phyloP scores from a whole-genome alignment of 2,797 vertebrate genomes.

The Sparus aurata region DNA sequence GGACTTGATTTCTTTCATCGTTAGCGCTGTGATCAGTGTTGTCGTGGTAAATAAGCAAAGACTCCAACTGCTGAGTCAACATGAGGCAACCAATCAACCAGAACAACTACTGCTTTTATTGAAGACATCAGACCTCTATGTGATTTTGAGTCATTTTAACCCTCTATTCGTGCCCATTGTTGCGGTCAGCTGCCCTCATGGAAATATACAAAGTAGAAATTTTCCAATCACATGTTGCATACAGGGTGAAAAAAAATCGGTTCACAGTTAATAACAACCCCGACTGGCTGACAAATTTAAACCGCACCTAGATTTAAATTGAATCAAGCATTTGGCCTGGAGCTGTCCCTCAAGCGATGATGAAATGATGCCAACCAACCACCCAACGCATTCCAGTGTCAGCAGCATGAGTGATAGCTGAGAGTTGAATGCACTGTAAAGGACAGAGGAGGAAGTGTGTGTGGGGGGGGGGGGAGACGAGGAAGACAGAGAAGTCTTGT shows the following conservation, averaged over 20 bases:
- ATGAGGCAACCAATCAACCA: slow-evolving; percentile 18
- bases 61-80: slow-evolving; percentile 27
- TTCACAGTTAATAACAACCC: slow-evolving; percentile 2
- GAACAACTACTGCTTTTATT: slow-evolving; percentile 17
- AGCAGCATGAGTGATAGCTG: slow-evolving; percentile 47
- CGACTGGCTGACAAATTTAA: slow-evolving; percentile 32
- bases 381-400: slow-evolving; percentile 56
- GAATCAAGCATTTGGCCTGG: slow-evolving; percentile 27
- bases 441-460: slow-evolving; percentile 5
- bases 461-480: not conserved
- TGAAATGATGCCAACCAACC: slow-evolving; percentile 44
- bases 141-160: slow-evolving; percentile 7
- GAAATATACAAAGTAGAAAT: slow-evolving; percentile 25
- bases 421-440: slow-evolving; percentile 25
- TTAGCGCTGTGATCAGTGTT: slow-evolving; percentile 44
- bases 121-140: not conserved
- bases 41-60: slow-evolving; percentile 49
- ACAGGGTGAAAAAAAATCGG: not conserved
- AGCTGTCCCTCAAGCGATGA: slow-evolving; percentile 25
- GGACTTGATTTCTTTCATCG: slow-evolving; percentile 38
- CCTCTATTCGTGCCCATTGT: not conserved
- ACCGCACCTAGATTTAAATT: slow-evolving; percentile 37
- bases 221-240: slow-evolving; percentile 15
- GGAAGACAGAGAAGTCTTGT: slow-evolving; percentile 40
- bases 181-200: slow-evolving; percentile 16